Base-by-base conservation (phyloP, 2,888 invertebrate genomes). In the Apamea crenata region DNA sequence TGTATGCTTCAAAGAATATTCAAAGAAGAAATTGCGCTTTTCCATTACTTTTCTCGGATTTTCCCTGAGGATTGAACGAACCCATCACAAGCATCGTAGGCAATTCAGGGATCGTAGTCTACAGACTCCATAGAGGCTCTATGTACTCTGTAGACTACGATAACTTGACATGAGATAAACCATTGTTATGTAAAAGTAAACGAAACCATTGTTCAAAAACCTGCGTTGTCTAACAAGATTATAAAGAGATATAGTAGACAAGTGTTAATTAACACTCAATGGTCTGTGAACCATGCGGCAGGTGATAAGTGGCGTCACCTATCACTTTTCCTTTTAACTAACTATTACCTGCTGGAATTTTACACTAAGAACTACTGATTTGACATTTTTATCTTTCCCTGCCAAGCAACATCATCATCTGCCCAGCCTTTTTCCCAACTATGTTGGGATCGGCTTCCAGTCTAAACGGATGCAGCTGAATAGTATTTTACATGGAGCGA, bases 251-350 rank as follows among this genome's bases (percentile, higher is more conserved):
- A 69, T 86, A 47, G 74, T 65, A 53, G 72, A 72, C 50, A 61
- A 72, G 84, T 68, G 84, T 61, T 83, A 87, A 87, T 87, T 73
- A 66, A 65, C 53, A 65, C 21, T 72, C 59, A 63, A 83, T 77
- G 53, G 44, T n/a, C 18, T 36, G 44, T 53, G 68, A 65, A 16
- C 16, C 44, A 36, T 25, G 32, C 32, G 61, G 12, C 7, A 44
- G 56, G 83, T 77, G 84, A 25, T 47, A 87, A 83, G 59, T 83
- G 65, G n/a, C 44, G 44, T 56, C 76, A 72, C 72, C 72, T 21
- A 77, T 53, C 50, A 82, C 86, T 82, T 75, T 86, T 82, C 47
- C 56, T 86, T 82, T 81, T n/a, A 67, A 12, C 47, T 21, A n/a
- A 40, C 40, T 40, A 7, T 32, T 56, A 40, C 21, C 18, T 25